Base-by-base conservation (phyloP, 92 coral and sea anemone genomes). In the Palythoa caribaeorum region DNA sequence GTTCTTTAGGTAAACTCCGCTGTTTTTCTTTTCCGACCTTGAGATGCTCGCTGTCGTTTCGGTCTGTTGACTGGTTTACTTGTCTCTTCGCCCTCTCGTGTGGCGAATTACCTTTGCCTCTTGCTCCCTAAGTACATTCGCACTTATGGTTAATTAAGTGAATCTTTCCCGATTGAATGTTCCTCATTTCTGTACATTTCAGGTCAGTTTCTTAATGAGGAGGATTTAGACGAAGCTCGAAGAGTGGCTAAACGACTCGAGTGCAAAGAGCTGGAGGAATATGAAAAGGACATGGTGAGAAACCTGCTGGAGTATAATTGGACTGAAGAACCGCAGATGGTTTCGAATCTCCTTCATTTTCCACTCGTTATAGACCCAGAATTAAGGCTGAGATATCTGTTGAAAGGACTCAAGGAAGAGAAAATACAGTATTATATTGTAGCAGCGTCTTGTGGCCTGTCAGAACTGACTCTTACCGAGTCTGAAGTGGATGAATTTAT, bases 191-290 rank as follows among this genome's bases (percentile, higher is more conserved):
- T 79, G 68, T 81, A 66, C 44, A 66, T 57, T 78, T 78, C 87
- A 97, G 99, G 99, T 66, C 98, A 95, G 83, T 96, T 97, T 80
- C 94, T 97, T 36, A 97, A 91, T 77, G 98, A 97, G 83, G 99
- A 96, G 74, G 98, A 97, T 79, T 88, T 97, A 40, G 99, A 97
- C 88, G 96, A 95, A 55, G 98, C 99, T 14, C 94, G 95, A 75
- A 91, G 98, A 15, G 90, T 94, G 73, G 98, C 96, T 47, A 97
- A 94, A 86, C 90, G 94, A 79, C 91, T 97, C 52, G 86, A 92
- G 77, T 90, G 13, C 81, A 87, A 76, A 17, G 90, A 91, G 35
- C 94, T 96, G 2, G 95, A 88, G 38, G 98, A 94, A 12, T 95
- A 97, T 88, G 98, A 97, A 54, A 94, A 96, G 65, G 89, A 90